Conservation (phyloP, 2,113 vertebrate genomes). For the Herpailurus yagouaroundi region DNA sequence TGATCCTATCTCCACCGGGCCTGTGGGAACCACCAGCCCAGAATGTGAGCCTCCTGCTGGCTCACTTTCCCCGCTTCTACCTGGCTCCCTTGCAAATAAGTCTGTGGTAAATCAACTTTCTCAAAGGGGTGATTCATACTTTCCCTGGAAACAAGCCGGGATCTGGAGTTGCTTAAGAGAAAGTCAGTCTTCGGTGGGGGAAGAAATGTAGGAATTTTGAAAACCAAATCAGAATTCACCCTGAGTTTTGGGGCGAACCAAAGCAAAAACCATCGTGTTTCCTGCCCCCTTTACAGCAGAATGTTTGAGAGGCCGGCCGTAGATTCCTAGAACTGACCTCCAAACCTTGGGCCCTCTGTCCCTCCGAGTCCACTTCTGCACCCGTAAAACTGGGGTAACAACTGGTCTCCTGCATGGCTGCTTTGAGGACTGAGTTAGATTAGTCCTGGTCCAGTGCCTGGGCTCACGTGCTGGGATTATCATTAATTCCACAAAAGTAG, state of each 20-base stretch:
- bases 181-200: not conserved
- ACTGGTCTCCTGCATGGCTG: fast-evolving
- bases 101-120: no score
- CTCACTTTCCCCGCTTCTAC: not conserved
- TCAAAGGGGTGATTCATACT: not conserved
- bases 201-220: not conserved
- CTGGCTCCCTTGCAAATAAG: not conserved
- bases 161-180: not conserved
- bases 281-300: fast-evolving
- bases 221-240: not conserved
- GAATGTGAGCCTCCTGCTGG: fast-evolving
- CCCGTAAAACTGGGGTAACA: not conserved
- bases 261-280: not conserved
- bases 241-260: not conserved
- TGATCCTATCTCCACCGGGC: fast-evolving
- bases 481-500: fast-evolving
- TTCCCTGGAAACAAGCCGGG: not conserved
- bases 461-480: fast-evolving
- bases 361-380: fast-evolving
- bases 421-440: fast-evolving
- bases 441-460: no score
- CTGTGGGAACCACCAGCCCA: fast-evolving
- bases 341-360: fast-evolving
- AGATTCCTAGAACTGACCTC: not conserved
- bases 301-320: fast-evolving